Evolutionary conservation across 2,797 vertebrate genomes (phyloP), one percentile per base, ranked within the genome.

Genomic region (Micromesistius poutassou): DNA sequence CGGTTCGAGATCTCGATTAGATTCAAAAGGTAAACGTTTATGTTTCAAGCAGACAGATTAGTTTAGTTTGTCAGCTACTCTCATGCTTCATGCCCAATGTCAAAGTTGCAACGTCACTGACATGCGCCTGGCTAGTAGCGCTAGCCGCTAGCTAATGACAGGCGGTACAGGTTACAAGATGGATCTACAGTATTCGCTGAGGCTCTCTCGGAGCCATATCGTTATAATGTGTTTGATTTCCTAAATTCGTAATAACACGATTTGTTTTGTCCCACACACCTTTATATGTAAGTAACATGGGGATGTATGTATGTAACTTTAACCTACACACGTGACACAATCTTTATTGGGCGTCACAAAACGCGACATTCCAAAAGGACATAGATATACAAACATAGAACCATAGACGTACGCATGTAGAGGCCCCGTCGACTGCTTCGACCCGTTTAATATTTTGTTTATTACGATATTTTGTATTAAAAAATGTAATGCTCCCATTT

Each of bases 61-160:
- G 46, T 55, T 4, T 50, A 55, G 46, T 55, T 55, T 6, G 7
- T 25, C 19, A 68, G 10, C n/a, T 28, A 28, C 9, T 62, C n/a
- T 9, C 62, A 13, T 31, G 35, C 79, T 55, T 72, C 79, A 85
- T 76, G 77, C 86, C 86, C 87, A 92, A 93, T 86, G 93, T 93
- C 92, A 92, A 84, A 86, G 0, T 5, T 25, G 0, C n/a, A 0
- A 8, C 84, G 89, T 91, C 87, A 89, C 0, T 71, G 77, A 72
- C 14, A 78, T 0, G 89, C 89, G 90, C 88, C 90, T 16, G 16
- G 46, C 46, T 55, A 19, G 46, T 25, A 25, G 55, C 55, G 55
- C 55, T 62, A 28, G n/a, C 62, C 55, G 55, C 55, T 62, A 28
- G n/a, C 62, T 68, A 68, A 68, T 28, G 25, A 13, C 1, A 68